These are phyloP conservation scores for Neopelma chrysocephalum DNA, from an alignment of 2,797 vertebrate genomes.

Conservation along the genomic window DNA sequence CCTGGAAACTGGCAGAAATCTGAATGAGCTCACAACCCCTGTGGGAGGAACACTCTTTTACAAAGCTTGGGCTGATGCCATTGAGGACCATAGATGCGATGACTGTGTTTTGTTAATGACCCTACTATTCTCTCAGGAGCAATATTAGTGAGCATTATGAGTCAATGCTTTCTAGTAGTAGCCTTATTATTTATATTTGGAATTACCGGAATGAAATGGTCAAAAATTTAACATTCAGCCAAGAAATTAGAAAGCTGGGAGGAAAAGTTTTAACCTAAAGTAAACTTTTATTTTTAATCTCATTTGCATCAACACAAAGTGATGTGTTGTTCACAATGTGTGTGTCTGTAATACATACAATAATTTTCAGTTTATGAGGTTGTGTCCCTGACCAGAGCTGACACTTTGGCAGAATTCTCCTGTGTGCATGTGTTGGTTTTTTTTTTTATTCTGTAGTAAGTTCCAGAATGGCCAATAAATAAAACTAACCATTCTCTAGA, in stretches of 20 bases:
- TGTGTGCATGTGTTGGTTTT: too few relatives aligned
- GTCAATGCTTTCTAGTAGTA: neutral
- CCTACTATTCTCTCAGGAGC: neutral
- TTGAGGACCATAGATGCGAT: neutral
- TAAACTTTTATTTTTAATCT: neutral
- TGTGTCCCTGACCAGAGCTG: neutral
- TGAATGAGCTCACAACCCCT: neutral
- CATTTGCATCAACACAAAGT: neutral
- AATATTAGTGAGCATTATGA: conserved; percentile 3
- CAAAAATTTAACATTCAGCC: neutral
- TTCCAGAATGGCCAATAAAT: neutral
- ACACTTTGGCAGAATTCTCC: neutral
- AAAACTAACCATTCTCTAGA: neutral
- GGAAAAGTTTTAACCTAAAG: neutral
- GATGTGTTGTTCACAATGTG: neutral
- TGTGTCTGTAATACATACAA: neutral
- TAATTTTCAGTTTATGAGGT: neutral
- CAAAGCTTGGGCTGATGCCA: conserved; percentile 25
- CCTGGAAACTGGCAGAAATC: conserved; percentile 3
- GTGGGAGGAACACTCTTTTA: conserved; percentile 1
- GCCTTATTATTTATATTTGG: neutral
- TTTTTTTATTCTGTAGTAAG: neutral
- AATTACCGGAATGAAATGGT: neutral
- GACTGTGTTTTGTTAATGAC: conserved; percentile 15
- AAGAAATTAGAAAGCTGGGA: neutral